phyloP scores from a whole-genome alignment of 2,113 vertebrate species.

The Rhea americana region DNA sequence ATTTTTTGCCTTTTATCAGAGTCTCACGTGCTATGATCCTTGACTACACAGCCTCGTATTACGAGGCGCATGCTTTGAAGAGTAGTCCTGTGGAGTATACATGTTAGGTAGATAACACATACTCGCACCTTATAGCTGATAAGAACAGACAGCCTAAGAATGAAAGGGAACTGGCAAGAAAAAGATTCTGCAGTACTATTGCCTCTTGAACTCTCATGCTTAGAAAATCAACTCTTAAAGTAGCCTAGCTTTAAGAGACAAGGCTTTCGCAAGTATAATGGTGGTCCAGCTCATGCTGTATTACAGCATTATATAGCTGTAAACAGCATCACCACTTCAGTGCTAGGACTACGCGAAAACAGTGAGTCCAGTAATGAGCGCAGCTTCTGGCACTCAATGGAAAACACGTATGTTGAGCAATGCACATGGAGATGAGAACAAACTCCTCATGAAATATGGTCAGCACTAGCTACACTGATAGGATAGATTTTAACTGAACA shows the following conservation, averaged over 20 bases:
- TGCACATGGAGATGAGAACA: fast-evolving
- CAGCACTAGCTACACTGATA: neutral
- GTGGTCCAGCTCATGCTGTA: neutral
- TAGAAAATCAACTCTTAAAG: neutral
- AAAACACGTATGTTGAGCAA: neutral
- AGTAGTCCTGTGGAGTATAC: neutral
- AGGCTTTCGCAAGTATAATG: neutral
- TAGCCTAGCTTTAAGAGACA: neutral
- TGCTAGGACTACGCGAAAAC: neutral
- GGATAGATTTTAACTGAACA: neutral
- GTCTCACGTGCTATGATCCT: neutral
- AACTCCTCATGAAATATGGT: neutral
- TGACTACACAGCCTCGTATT: neutral
- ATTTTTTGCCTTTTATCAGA: neutral
- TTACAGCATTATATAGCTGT: neutral
- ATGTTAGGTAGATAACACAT: neutral
- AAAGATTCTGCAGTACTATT: neutral
- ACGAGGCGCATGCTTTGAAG: neutral
- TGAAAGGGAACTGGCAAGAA: neutral
- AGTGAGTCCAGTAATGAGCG: neutral
- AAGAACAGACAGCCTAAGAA: neutral
- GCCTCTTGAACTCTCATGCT: neutral
- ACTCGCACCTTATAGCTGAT: neutral
- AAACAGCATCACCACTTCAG: neutral
- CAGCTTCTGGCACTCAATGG: neutral